phyloP scores from a whole-genome alignment of 2,113 vertebrate species.

The Dipodomys merriami region DNA sequence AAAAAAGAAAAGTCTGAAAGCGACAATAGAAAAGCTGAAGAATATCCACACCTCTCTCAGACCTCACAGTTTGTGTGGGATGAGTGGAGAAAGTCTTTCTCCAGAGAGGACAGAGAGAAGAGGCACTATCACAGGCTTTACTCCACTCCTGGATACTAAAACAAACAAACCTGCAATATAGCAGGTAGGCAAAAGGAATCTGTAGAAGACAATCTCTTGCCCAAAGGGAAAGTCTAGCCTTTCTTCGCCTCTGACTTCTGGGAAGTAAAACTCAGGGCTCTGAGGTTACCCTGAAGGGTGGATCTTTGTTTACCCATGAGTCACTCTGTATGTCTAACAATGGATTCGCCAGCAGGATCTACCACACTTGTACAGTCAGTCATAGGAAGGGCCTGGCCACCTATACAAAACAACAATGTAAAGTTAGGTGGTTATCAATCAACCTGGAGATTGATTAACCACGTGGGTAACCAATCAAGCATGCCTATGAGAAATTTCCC shows the following conservation, averaged over 20 bases:
- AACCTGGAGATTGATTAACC: neutral
- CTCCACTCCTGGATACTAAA: neutral
- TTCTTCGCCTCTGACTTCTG: neutral
- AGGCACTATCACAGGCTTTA: neutral
- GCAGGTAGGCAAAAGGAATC: neutral
- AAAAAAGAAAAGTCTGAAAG: neutral
- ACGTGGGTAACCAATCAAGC: neutral
- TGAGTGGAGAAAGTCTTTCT: neutral
- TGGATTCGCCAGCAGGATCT: neutral
- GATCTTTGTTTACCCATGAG: conserved; percentile 8
- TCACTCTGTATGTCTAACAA: neutral
- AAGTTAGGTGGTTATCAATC: neutral
- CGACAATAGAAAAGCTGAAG: neutral
- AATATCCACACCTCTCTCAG: neutral
- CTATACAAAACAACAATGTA: neutral
- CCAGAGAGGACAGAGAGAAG: neutral
- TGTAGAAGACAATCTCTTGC: neutral
- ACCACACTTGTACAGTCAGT: neutral
- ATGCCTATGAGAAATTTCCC: neutral
- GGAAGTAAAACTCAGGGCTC: neutral
- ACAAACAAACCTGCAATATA: too few species aligned
- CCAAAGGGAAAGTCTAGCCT: neutral
- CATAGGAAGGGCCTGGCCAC: neutral
- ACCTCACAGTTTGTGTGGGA: neutral
- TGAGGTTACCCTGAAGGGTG: neutral